Evolutionary conservation across 2,888 invertebrate genomes (phyloP).

Genomic region (Oxycera nigricornis): DNA sequence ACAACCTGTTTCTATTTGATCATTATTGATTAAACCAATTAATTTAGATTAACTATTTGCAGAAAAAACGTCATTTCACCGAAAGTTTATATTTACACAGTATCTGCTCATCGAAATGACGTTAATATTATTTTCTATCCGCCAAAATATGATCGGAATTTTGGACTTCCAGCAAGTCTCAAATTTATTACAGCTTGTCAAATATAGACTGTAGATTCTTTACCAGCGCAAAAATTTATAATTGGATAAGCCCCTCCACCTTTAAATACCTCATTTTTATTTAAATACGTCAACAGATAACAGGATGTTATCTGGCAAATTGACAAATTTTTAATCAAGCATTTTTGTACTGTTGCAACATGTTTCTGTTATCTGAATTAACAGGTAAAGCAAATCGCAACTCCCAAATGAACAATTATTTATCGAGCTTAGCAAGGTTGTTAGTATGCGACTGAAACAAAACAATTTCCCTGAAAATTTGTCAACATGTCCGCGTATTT

Average conservation of each 20-base stretch:
- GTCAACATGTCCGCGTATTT: neutral
- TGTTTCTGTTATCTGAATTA: neutral
- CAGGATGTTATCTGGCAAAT: neutral
- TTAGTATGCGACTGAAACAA: neutral
- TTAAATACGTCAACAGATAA: neutral
- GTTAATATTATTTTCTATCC: too few relatives aligned
- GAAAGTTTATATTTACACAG: too few relatives aligned
- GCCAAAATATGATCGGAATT: too few relatives aligned
- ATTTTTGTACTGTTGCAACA: neutral
- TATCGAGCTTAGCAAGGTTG: neutral
- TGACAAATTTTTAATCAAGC: neutral
- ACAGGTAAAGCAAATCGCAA: neutral
- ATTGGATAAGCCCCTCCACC: neutral
- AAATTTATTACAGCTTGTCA: too few relatives aligned
- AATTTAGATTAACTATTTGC: too few relatives aligned
- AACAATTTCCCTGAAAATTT: neutral
- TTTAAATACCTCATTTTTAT: neutral
- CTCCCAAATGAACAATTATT: neutral
- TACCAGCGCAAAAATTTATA: neutral
- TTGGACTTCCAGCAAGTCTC: too few relatives aligned
- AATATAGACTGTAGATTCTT: too few relatives aligned
- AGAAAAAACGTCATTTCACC: too few relatives aligned
- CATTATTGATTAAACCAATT: too few relatives aligned
- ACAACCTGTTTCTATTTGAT: too few relatives aligned
- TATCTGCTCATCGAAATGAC: too few relatives aligned